These are phyloP conservation scores for Copidosoma aretas DNA, from an alignment of 2,888 invertebrate genomes.

Conservation along the genomic window DNA sequence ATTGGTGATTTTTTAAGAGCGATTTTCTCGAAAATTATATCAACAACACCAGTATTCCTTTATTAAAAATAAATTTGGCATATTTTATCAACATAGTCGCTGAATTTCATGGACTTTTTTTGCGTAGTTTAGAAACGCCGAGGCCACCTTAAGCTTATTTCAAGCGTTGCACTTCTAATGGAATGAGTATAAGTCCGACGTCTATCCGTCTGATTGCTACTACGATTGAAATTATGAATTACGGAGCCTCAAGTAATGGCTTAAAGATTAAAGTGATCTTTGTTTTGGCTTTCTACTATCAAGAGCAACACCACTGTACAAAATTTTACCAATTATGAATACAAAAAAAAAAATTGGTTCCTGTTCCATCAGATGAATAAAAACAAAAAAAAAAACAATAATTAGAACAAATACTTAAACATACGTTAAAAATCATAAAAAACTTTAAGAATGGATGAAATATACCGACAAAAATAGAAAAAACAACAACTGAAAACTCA, in stretches of 20 bases:
- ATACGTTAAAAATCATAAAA: slow-evolving; percentile 32
- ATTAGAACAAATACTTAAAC: slow-evolving; percentile 29
- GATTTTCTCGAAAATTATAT: too few relatives aligned
- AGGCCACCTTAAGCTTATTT: slow-evolving; percentile 17
- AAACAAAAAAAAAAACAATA: slow-evolving; percentile 28
- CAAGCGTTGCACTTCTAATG: slow-evolving; percentile 27
- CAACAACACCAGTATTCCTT: too few relatives aligned
- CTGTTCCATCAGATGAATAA: slow-evolving; percentile 21
- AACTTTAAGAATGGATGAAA: slow-evolving; percentile 32
- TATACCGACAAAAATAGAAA: slow-evolving; percentile 13
- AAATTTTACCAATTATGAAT: slow-evolving; percentile 27
- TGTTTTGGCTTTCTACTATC: slow-evolving; percentile 10
- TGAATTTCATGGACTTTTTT: too few relatives aligned
- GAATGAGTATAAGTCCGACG: slow-evolving; percentile 31
- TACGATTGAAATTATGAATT: slow-evolving; percentile 12
- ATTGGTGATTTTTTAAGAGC: slow-evolving; percentile 15
- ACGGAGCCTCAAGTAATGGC: neutral
- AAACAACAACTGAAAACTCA: slow-evolving; percentile 25
- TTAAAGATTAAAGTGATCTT: slow-evolving; percentile 3
- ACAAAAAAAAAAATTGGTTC: slow-evolving; percentile 26
- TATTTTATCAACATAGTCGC: too few relatives aligned
- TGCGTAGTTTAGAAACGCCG: too few relatives aligned
- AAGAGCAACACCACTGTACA: slow-evolving; percentile 17
- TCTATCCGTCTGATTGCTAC: neutral
- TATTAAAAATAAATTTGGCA: too few relatives aligned